Evolutionary conservation across 2,888 invertebrate species (phyloP).

Genomic region (Papilio protenor): DNA sequence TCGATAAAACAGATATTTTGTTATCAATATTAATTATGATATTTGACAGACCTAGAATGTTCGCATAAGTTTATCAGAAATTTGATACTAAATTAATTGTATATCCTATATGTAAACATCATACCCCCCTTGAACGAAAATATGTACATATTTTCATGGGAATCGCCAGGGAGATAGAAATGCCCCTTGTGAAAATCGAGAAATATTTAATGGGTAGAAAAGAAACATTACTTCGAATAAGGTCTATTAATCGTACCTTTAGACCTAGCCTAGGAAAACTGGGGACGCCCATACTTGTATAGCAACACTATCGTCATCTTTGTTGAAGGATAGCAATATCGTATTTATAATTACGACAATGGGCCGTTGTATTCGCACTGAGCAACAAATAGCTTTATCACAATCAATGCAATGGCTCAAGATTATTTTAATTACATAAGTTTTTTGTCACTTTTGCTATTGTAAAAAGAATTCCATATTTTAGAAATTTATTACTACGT

Average conservation of each 20-base stretch:
- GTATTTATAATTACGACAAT: background rate
- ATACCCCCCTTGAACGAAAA: background rate
- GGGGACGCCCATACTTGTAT: background rate
- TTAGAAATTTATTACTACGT: background rate
- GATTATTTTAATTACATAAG: conserved; percentile 13
- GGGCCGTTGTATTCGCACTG: background rate
- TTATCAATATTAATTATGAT: conserved; percentile 1
- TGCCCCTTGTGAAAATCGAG: too few relatives aligned
- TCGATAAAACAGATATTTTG: background rate
- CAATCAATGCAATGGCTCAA: conserved; percentile 3
- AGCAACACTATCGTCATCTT: background rate
- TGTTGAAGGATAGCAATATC: background rate
- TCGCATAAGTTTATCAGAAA: background rate
- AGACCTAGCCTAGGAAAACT: too few relatives aligned
- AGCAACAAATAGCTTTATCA: background rate
- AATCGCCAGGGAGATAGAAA: too few relatives aligned
- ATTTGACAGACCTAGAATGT: background rate
- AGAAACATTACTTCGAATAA: too few relatives aligned
- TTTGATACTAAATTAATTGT: background rate
- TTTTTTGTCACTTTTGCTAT: background rate
- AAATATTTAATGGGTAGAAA: too few relatives aligned
- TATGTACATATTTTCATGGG: too few relatives aligned
- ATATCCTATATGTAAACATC: too few relatives aligned
- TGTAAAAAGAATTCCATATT: background rate
- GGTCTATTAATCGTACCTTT: too few relatives aligned